These are phyloP conservation scores for Sycophila texana DNA, from an alignment of 2,888 invertebrate genomes.

Conservation along the genomic window DNA sequence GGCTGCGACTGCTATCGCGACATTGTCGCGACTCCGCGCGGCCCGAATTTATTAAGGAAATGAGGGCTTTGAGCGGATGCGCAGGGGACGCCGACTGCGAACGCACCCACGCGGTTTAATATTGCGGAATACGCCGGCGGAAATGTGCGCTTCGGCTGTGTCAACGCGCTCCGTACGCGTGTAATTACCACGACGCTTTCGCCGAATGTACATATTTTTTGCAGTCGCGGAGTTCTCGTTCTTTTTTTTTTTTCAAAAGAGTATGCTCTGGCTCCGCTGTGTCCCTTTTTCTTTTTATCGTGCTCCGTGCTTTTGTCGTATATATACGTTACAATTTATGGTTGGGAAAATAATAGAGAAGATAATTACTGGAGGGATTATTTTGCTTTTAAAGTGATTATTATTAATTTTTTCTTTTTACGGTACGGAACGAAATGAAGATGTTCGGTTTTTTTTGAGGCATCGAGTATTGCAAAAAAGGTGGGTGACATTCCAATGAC, in stretches of 20 bases:
- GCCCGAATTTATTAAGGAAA: slow-evolving; percentile 1
- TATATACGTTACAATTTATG: too few species aligned
- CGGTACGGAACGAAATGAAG: not conserved
- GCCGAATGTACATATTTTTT: too few species aligned
- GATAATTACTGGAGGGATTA: too few species aligned
- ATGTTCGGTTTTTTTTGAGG: not conserved
- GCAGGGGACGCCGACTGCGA: too few species aligned
- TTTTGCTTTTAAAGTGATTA: not conserved
- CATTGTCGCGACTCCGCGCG: not conserved
- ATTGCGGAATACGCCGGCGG: not conserved
- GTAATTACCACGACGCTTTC: not conserved
- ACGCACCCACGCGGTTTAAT: not conserved
- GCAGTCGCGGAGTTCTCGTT: too few species aligned
- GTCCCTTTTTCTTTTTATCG: too few species aligned
- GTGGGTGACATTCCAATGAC: not conserved
- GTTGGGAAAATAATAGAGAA: too few species aligned
- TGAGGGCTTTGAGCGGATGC: not conserved
- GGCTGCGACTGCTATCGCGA: not conserved
- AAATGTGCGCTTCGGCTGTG: not conserved
- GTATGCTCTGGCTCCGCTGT: too few species aligned
- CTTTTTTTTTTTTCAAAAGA: too few species aligned
- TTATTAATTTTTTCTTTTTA: not conserved
- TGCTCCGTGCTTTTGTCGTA: too few species aligned
- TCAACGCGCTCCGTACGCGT: not conserved
- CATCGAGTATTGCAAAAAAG: not conserved